phyloP scores from a whole-genome alignment of 37 sponge, comb jelly and placozoan genomes.

The Geodia barretti region DNA sequence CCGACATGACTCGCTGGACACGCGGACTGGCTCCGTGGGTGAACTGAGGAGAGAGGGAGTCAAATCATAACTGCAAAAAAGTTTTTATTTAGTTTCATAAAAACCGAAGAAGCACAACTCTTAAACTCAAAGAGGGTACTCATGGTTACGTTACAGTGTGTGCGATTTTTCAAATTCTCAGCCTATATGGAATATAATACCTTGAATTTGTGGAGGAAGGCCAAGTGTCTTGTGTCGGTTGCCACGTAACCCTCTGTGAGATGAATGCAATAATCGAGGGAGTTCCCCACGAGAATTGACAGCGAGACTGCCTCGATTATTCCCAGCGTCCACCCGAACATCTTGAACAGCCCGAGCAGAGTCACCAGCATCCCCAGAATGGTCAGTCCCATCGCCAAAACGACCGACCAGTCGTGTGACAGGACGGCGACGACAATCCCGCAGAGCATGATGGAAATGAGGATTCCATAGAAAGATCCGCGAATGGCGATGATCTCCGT shows the following conservation, averaged over 20 bases:
- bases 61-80: too few species aligned
- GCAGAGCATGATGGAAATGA: conserved; percentile 68
- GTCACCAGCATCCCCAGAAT: conserved; percentile 48
- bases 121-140: too few species aligned
- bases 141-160: too few species aligned
- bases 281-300: conserved; percentile 83
- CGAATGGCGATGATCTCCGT: conserved; percentile 60
- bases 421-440: conserved; percentile 51
- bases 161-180: too few species aligned
- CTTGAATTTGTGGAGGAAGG: conserved; percentile 33
- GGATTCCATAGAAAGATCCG: conserved; percentile 71
- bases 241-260: conserved; percentile 72
- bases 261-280: conserved; percentile 89
- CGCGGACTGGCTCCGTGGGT: conserved; percentile 21
- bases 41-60: conserved; percentile 3
- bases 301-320: conserved; percentile 79
- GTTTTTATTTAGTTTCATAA: too few species aligned
- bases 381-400: conserved; percentile 37
- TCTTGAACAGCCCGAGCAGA: conserved; percentile 43
- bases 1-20: conserved; percentile 49
- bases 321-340: conserved; percentile 69
- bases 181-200: too few species aligned
- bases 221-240: conserved; percentile 43
- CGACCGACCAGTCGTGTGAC: conserved; percentile 48
- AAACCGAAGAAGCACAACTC: too few species aligned